phyloP scores from a whole-genome alignment of 2,888 invertebrate genomes.

The Phortica magna region DNA sequence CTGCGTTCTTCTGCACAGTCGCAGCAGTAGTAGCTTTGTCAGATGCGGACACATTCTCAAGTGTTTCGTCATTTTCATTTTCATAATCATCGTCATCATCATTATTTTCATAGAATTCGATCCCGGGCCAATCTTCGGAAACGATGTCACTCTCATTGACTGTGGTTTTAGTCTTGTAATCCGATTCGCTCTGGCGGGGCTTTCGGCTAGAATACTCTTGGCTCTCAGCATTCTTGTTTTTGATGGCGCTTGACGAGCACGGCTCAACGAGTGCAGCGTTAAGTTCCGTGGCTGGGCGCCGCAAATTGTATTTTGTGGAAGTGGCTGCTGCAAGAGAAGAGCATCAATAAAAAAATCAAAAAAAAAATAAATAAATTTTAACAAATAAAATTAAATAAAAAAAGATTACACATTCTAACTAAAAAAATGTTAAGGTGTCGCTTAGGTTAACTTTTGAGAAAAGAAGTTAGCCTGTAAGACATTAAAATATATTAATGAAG shows the following conservation, averaged over 20 bases:
- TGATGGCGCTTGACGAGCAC: neutral
- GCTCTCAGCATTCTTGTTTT: too few relatives aligned
- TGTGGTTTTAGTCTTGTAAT: too few relatives aligned
- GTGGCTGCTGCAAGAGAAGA: slow-evolving; percentile 19
- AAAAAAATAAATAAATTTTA: neutral
- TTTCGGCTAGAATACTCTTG: neutral
- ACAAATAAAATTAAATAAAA: slow-evolving; percentile 19
- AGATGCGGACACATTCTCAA: neutral
- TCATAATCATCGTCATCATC: slow-evolving; percentile 15
- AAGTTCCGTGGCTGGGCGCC: slow-evolving; percentile 44
- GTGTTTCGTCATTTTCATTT: slow-evolving; percentile 43
- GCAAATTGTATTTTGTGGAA: slow-evolving; percentile 53
- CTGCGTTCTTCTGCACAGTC: slow-evolving; percentile 52
- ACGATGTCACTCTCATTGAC: too few relatives aligned
- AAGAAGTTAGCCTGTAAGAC: too few relatives aligned
- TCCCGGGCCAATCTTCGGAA: neutral
- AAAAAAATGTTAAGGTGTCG: neutral
- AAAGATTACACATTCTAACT: neutral
- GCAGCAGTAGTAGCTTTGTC: neutral
- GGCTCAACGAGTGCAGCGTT: neutral
- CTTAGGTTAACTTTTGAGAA: too few relatives aligned
- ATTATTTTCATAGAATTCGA: slow-evolving; percentile 15
- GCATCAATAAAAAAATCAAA: slow-evolving; percentile 24
- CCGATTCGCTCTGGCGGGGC: neutral
- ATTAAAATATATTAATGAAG: too few relatives aligned